Conservation (phyloP, 2,888 invertebrate species). For the Eugnorisma glareosa region DNA sequence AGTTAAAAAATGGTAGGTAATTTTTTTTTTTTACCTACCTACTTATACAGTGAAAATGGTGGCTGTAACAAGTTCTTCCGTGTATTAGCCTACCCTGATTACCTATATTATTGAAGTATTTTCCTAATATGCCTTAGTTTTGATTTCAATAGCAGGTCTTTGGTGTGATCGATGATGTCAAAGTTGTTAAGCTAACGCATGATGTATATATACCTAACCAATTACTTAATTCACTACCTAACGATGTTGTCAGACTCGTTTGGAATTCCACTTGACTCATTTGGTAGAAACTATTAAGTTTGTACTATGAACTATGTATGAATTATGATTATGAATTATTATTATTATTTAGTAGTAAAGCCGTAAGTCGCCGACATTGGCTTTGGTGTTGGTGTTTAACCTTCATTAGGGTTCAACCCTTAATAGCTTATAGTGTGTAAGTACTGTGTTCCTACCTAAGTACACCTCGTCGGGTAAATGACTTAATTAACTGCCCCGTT, state of each 20-base stretch:
- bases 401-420: not conserved
- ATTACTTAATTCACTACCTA: not conserved
- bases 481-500: not conserved
- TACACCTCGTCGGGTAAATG: not conserved
- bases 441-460: too few species aligned
- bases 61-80: not conserved
- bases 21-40: not conserved
- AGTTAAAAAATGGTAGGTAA: not conserved
- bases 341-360: too few species aligned
- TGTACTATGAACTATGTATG: too few species aligned
- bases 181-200: not conserved
- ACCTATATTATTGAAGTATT: not conserved
- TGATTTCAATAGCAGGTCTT: not conserved
- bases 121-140: not conserved
- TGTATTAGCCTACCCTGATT: not conserved
- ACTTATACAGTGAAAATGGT: not conserved
- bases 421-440: not conserved
- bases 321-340: too few species aligned
- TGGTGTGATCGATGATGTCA: not conserved
- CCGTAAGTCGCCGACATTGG: not conserved
- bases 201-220: not conserved
- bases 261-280: not conserved
- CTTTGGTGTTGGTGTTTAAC: not conserved
- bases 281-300: not conserved
- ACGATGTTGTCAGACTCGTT: slow-evolving; percentile 4